A percentile compares a stretch with the other conserved stretches of the same genome.
Evolutionary conservation across 2,797 vertebrate genomes (phyloP).

Genomic region (Rhabdophis nuchalis): DNA sequence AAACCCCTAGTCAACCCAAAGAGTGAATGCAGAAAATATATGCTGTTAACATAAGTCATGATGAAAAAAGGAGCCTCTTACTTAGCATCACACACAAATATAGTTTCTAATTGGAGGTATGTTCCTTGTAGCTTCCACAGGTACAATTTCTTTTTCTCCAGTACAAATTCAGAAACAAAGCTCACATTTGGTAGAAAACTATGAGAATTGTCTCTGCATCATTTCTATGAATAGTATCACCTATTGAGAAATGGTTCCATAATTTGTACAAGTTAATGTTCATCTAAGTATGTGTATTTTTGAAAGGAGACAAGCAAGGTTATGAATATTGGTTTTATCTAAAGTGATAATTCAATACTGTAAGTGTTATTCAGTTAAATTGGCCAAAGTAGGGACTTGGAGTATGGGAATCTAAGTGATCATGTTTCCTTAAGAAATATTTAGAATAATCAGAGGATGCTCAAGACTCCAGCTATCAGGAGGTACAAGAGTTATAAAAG

Average conservation of each 20-base stretch:
- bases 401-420: neutral
- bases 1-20: neutral
- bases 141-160: neutral
- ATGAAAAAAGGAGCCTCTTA: neutral
- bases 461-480: neutral
- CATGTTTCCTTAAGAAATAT: neutral
- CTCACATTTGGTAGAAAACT: neutral
- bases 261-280: neutral
- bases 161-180: neutral
- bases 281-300: neutral
- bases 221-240: neutral
- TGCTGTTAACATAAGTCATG: neutral
- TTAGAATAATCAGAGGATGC: neutral
- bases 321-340: neutral
- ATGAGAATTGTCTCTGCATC: neutral
- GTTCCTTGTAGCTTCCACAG: neutral
- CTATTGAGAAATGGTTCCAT: neutral
- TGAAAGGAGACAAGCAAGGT: neutral
- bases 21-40: neutral
- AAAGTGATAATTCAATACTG: neutral
- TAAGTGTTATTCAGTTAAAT: neutral
- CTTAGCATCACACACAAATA: neutral
- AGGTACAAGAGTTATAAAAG: neutral
- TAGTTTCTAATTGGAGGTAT: neutral
- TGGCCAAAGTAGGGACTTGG: neutral